phyloP scores from a whole-genome alignment of 2,888 invertebrate genomes.

The Caenorhabditis uteleia region DNA sequence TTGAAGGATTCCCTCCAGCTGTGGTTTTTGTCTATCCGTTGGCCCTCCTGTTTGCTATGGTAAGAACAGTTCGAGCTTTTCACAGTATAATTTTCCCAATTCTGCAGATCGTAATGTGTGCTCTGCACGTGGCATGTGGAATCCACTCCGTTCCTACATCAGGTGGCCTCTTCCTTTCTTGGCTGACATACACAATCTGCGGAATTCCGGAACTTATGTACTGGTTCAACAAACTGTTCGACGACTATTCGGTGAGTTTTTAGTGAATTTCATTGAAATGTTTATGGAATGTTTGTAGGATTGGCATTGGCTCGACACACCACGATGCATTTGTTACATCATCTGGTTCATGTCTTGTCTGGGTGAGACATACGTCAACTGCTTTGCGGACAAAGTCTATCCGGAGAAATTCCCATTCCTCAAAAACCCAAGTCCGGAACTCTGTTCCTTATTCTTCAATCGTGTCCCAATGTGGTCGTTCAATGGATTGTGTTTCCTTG shows the following conservation, averaged over 20 bases:
- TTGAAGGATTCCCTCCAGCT: constrained; percentile 47
- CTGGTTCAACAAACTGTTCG: constrained; percentile 48
- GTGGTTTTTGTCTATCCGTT: constrained; percentile 67
- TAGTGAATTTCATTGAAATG: too few species aligned
- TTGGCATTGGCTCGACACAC: constrained; percentile 35
- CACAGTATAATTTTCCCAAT: neutral
- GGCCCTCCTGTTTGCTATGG: constrained; percentile 61
- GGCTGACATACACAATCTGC: constrained; percentile 81
- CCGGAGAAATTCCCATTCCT: constrained; percentile 51
- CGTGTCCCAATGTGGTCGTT: constrained; percentile 89
- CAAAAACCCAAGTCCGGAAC: constrained; percentile 84
- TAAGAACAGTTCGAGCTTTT: constrained; percentile 8
- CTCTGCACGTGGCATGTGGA: constrained; percentile 80
- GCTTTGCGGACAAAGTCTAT: constrained; percentile 58
- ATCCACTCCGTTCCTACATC: constrained; percentile 84
- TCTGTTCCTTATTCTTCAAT: constrained; percentile 83
- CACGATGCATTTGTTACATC: constrained; percentile 44
- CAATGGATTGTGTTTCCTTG: constrained; percentile 71
- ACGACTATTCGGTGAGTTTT: too few species aligned
- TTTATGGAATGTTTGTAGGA: neutral
- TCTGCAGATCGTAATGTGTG: constrained; percentile 56
- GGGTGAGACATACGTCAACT: constrained; percentile 58
- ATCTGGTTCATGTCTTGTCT: constrained; percentile 58
- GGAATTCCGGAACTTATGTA: constrained; percentile 74
- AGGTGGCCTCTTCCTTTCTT: constrained; percentile 88